Evolutionary conservation across 2,113 vertebrate genomes (phyloP), one percentile per base, ranked within the genome.

Genomic region (Irena cyanogastra): DNA sequence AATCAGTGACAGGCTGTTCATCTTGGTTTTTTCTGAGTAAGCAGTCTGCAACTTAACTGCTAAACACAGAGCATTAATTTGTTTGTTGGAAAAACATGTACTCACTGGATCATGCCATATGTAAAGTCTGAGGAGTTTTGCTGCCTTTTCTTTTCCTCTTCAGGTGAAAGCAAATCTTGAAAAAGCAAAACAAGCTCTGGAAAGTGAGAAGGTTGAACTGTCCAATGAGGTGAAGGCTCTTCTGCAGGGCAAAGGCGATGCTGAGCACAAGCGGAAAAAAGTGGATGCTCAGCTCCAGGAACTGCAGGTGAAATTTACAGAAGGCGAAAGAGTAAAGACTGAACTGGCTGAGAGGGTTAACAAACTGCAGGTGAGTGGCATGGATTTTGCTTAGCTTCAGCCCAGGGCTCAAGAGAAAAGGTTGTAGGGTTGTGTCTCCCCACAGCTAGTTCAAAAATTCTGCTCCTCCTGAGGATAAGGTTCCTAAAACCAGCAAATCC

Each of bases 141-240:
- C 6, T 90, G 7, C 7, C 16, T 50, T 30, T 39, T 41, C n/a
- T 66, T 76, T 64, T n/a, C 6, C 24, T 63, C 47, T 42, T 60
- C 89, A 99, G 99, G 99, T 99, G 93, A 99, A 99, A 98, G 98
- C 98, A 61, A 99, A 99, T 30, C 98, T 99, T 86, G 99, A 99
- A 89, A 99, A 99, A 95, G 98, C 98, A 33, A 99, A 99, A 96
- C 99, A 99, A 97, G 97, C 98, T 27, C 97, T 99, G 97, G 99
- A 99, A 97, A 98, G 97, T 0, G 99, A 99, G 97, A 98, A 98
- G 47, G 99, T 98, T 44, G 99, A 99, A 94, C 98, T 99, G 64
- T 96, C 98, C 96, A 99, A 98, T 11, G 99, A 99, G 97, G 95
- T 99, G 92, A 98, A 99, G 97, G 97, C 96, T 23, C 98, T 99